Evolutionary conservation across 2,113 vertebrate species (phyloP).

Genomic region (Indicator indicator): DNA sequence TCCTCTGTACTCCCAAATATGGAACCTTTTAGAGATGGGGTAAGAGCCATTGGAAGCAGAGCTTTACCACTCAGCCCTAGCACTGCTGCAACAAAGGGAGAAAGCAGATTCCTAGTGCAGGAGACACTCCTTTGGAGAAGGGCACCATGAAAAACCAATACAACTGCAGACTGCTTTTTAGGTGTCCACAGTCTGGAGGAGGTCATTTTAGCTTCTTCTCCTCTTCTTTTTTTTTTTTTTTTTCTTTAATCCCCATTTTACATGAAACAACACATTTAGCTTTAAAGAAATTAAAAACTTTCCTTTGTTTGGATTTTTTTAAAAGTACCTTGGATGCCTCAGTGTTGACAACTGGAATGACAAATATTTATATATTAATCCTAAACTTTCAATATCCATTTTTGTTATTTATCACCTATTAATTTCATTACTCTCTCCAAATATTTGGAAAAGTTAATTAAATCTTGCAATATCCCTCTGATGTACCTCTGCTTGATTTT

Average conservation of each 20-base stretch:
- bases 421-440: background rate
- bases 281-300: conserved; percentile 30
- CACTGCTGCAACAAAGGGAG: background rate
- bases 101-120: background rate
- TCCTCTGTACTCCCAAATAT: background rate
- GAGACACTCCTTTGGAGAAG: background rate
- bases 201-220: background rate
- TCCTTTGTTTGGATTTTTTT: background rate
- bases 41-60: background rate
- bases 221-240: accelerated
- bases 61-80: background rate
- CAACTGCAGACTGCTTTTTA: background rate
- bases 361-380: background rate
- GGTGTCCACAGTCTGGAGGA: background rate
- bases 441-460: background rate
- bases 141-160: background rate
- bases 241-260: background rate
- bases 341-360: background rate
- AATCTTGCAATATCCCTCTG: background rate
- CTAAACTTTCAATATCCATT: background rate
- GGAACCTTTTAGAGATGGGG: background rate
- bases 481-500: background rate
- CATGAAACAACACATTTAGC: background rate
- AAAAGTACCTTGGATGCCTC: background rate
- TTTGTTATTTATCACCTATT: background rate